Evolutionary conservation across 2,888 invertebrate species (phyloP), one percentile per base, ranked within the genome.

Genomic region (Globia sparganii): DNA sequence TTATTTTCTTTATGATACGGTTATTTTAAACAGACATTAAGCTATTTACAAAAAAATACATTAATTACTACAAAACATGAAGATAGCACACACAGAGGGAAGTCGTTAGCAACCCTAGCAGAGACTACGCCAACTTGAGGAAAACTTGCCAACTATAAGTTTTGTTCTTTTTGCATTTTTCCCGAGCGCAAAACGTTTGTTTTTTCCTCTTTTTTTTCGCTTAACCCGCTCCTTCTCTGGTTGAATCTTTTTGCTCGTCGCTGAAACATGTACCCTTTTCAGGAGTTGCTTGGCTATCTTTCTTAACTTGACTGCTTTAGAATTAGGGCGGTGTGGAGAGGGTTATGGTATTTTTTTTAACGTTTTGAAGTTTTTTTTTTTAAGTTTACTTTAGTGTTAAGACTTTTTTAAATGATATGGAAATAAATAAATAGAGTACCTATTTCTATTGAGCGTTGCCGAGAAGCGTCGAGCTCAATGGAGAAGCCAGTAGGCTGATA

Each of bases 191-290:
- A 92, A 94, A 93, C 92, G 87, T 86, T 89, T 87, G 85, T 90
- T 89, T 91, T 90, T 87, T 90, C 81, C 78, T 62, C 70, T 75
- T 83, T 87, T 87, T 88, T 88, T 83, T 85, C 76, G 74, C 91
- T 91, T 91, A 92, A 91, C 90, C 90, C 92, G 91, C 90, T 90
- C 89, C 90, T 90, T 89, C 90, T 92, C 86, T 90, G 90, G 90
- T 91, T 90, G 94, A 95, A 96, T 96, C 95, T 95, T 94, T 95
- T 95, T 94, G 92, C 92, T 93, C 92, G 77, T 86, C 82, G 91
- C 91, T 90, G 95, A 94, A 96, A 95, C 95, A 95, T 95, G 96
- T 96, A 96, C 96, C 96, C 96, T 95, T 96, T 96, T 95, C 96
- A 95, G 94, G 94, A 96, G 95, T 95, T 95, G 93, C 92, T 93